phyloP scores from a whole-genome alignment of 2,888 invertebrate genomes.

The Harmothoe impar region DNA sequence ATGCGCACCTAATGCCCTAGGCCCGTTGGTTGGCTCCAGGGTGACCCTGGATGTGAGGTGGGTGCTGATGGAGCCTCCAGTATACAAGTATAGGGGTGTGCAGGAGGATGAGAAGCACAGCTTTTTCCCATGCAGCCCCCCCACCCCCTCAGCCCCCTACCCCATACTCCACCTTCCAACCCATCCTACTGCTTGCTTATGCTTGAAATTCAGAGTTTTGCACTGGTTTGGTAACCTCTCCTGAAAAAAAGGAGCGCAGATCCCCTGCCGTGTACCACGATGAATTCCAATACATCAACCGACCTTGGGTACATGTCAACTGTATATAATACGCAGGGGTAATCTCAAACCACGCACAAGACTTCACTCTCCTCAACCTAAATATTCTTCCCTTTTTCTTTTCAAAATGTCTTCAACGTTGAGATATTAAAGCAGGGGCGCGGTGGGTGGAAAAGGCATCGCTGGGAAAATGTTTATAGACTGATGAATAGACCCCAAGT shows the following conservation, averaged over 20 bases:
- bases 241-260: not conserved
- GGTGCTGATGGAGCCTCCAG: not conserved
- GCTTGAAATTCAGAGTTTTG: conserved; percentile 55
- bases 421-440: no score
- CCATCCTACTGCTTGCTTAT: conserved; percentile 1
- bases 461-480: not conserved
- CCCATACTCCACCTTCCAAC: no score
- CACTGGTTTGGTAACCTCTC: conserved; percentile 43
- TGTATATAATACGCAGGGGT: conserved; percentile 8
- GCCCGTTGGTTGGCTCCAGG: conserved; percentile 23
- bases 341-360: conserved; percentile 15
- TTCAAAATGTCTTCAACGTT: no score
- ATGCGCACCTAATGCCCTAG: conserved; percentile 44
- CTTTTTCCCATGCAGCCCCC: not conserved
- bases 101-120: not conserved
- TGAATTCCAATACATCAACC: not conserved
- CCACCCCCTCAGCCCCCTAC: not conserved
- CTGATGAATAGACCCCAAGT: not conserved
- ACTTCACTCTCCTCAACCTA: not conserved
- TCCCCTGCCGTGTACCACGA: not conserved
- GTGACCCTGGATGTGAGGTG: conserved; percentile 43
- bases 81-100: not conserved
- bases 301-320: conserved; percentile 26
- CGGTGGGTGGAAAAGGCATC: not conserved
- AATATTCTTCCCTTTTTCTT: no score